A percentile compares a stretch with the other conserved stretches of the same genome.
phyloP scores from a whole-genome alignment of 2,888 invertebrate species.

The Pseudeuparius sepicola region DNA sequence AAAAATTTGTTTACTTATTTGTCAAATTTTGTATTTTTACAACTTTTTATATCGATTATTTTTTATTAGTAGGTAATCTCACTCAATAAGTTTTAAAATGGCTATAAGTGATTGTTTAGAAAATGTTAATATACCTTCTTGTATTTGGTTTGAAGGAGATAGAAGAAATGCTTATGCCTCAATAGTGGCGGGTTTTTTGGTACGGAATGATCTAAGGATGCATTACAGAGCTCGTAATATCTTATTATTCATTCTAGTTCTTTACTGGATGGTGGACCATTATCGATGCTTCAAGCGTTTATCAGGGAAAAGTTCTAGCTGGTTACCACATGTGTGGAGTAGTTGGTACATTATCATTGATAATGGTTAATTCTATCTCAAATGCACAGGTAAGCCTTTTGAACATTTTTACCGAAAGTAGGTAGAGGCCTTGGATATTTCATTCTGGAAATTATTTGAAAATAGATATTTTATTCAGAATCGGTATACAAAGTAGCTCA shows the following conservation, averaged over 20 bases:
- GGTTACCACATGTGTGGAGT: slow-evolving; percentile 86
- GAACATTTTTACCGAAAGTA: not conserved
- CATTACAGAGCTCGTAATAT: too few species aligned
- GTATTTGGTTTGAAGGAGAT: slow-evolving; percentile 78
- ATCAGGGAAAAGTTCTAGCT: slow-evolving; percentile 61
- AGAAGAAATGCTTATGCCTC: slow-evolving; percentile 81
- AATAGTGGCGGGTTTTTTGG: slow-evolving; percentile 77
- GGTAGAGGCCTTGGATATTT: too few species aligned
- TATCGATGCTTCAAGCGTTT: slow-evolving; percentile 83
- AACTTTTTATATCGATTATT: not conserved
- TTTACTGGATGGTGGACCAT: slow-evolving; percentile 97
- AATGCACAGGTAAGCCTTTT: slow-evolving; percentile 65
- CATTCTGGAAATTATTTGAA: too few species aligned
- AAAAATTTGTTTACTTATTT: too few species aligned
- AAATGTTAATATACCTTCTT: slow-evolving; percentile 61
- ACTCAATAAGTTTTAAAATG: slow-evolving; percentile 24
- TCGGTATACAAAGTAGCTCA: too few species aligned
- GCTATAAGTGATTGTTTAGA: slow-evolving; percentile 45
- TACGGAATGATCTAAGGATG: too few species aligned
- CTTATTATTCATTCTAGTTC: slow-evolving; percentile 54
- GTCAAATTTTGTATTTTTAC: not conserved
- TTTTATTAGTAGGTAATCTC: not conserved
- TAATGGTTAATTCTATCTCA: slow-evolving; percentile 96
- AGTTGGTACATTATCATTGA: slow-evolving; percentile 84
- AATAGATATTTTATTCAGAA: too few species aligned